Evolutionary conservation across 2,888 invertebrate species (phyloP).

Genomic region (Zonitis immaculata): DNA sequence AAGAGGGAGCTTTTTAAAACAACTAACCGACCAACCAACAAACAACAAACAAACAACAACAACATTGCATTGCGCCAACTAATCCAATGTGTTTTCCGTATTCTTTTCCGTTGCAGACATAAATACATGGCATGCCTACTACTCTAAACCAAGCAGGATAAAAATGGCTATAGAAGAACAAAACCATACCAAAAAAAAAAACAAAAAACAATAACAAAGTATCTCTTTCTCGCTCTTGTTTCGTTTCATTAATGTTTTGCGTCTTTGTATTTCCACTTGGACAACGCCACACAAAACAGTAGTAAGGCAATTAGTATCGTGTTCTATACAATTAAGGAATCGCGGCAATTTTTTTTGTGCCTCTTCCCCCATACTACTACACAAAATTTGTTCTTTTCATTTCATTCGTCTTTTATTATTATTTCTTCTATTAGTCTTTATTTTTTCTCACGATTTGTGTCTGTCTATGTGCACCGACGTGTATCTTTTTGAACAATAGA

Average conservation of each 20-base stretch:
- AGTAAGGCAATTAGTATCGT: constrained; percentile 49
- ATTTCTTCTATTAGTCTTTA: not conserved
- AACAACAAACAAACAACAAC: constrained; percentile 18
- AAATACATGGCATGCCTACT: constrained; percentile 42
- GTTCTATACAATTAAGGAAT: constrained; percentile 48
- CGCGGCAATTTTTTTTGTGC: constrained; percentile 36
- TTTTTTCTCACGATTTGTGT: constrained; percentile 2
- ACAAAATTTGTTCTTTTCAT: constrained; percentile 4
- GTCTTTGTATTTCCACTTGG: constrained; percentile 37
- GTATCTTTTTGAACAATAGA: constrained; percentile 1
- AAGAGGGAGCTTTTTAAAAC: constrained; percentile 32
- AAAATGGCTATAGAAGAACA: too few species aligned
- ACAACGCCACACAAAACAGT: constrained; percentile 45
- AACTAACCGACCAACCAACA: not conserved
- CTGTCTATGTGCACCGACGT: constrained; percentile 7
- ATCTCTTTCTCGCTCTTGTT: not conserved
- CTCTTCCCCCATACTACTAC: constrained; percentile 4
- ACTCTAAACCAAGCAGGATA: constrained; percentile 22
- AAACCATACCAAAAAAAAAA: too few species aligned
- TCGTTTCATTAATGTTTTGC: not conserved
- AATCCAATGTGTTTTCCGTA: constrained; percentile 44
- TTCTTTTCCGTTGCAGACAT: constrained; percentile 45
- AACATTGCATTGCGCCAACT: constrained; percentile 44
- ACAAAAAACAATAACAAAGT: not conserved
- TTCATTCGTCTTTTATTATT: constrained; percentile 1